phyloP scores from a whole-genome alignment of 2,113 vertebrate species.

The Tragelaphus buxtoni region DNA sequence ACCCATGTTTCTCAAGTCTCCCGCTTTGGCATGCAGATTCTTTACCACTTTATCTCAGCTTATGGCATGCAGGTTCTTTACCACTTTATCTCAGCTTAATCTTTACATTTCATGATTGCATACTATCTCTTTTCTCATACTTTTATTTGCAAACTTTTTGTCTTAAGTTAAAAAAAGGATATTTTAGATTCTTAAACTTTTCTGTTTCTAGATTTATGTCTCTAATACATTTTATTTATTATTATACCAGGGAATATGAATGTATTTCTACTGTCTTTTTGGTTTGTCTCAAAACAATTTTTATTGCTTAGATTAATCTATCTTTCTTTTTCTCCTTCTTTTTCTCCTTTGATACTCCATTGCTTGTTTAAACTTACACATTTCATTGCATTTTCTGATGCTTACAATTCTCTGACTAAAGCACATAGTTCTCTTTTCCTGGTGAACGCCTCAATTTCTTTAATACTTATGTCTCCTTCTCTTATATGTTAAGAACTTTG shows the following conservation, averaged over 20 bases:
- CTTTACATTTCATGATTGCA: not conserved
- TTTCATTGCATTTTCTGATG: not conserved
- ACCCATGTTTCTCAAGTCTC: not conserved
- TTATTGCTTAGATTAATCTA: not conserved
- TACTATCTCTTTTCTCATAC: not conserved
- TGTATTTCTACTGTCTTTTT: not conserved
- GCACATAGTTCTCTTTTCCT: not conserved
- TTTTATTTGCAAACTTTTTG: not conserved
- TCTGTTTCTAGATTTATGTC: not conserved
- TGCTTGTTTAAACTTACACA: not conserved
- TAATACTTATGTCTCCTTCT: not conserved
- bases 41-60: not conserved
- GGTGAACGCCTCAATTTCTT: not conserved
- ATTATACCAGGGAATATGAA: not conserved
- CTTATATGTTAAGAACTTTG: not conserved
- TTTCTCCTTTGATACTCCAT: not conserved
- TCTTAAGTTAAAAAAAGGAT: not conserved
- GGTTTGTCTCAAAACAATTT: not conserved
- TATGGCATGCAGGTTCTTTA: not conserved
- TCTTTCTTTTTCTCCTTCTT: not conserved
- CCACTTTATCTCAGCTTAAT: not conserved
- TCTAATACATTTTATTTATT: not conserved
- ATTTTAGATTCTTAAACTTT: not conserved
- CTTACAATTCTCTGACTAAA: not conserved
- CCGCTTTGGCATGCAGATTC: not conserved